Evolutionary conservation across 2,797 vertebrate species (phyloP), one percentile per base, ranked within the genome.

Genomic region (Chelon auratus): DNA sequence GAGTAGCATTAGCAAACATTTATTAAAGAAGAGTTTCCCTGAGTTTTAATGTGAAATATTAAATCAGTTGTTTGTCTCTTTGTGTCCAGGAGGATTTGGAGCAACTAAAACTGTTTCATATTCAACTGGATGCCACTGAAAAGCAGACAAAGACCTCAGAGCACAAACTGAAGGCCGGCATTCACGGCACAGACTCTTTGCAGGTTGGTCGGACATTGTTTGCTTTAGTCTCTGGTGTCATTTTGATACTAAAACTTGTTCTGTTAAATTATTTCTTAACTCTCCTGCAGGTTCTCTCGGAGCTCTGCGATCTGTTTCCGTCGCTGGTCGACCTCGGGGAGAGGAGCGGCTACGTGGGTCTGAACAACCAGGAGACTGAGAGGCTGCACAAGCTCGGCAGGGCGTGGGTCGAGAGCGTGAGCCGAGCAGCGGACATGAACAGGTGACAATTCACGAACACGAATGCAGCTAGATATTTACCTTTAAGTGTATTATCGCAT

Each of bases 241-340:
- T 37, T 10, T 20, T 47, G 22, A n/a, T 30, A 45, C 43, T 45
- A n/a, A 17, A 43, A 50, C 36, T 4, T 9, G 42, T 6, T n/a
- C 4, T 17, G 0, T 45, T 48, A 20, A 26, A 3, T 22, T 50
- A 0, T 76, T 30, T 57, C 37, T 62, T 36, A 39, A 42, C 33
- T 73, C 61, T 61, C 24, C 66, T 96, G 96, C 89, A 78, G 80
- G 90, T 87, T 24, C 82, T 96, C 11, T 71, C 90, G 67, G 91
- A 94, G 64, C 92, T 97, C 78, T 87, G 91, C 17, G 89, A 89
- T 13, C 81, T 94, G 56, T 91, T 93, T 45, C 93, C 94, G 26
- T 91, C 86, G 9, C 88, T 98, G 65, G 89, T 95, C 53, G 90
- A 88, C 42, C 68, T 98, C 90, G 95, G 94, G 57, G 95, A 95